Conservation (phyloP, 2,113 vertebrate genomes). For the Pomatorhinus ruficollis region DNA sequence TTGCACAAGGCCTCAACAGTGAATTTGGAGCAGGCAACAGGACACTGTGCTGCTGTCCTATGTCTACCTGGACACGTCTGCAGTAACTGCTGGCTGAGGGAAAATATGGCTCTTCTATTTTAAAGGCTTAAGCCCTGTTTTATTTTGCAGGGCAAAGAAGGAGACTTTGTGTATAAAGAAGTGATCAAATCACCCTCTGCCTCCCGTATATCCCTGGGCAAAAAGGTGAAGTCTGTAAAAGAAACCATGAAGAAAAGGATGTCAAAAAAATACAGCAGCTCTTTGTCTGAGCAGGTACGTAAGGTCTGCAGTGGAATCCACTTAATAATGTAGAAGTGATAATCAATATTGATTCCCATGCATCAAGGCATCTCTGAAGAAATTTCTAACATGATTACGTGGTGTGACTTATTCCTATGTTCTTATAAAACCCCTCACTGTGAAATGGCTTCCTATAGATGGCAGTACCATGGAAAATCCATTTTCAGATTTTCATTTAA, state of each 20-base stretch:
- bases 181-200: constrained; percentile 92
- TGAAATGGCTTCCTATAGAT: constrained; percentile 44
- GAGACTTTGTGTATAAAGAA: constrained; percentile 91
- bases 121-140: not conserved
- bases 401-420: not conserved
- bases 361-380: not conserved
- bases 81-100: not conserved
- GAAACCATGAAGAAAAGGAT: constrained; percentile 99
- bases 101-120: not conserved
- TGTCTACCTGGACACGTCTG: not conserved
- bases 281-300: constrained; percentile 90
- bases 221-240: constrained; percentile 98
- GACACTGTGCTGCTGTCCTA: not conserved
- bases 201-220: constrained; percentile 94
- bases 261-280: constrained; percentile 97
- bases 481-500: constrained; percentile 22
- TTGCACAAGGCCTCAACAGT: not conserved
- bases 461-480: constrained; percentile 8
- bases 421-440: constrained; percentile 8
- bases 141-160: constrained; percentile 84
- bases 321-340: not conserved
- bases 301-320: not conserved
- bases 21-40: not conserved
- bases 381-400: not conserved
- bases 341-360: not conserved